Evolutionary conservation across 1,140 invertebrate species (phyloP).

Genomic region (Drosophila saltans): DNA sequence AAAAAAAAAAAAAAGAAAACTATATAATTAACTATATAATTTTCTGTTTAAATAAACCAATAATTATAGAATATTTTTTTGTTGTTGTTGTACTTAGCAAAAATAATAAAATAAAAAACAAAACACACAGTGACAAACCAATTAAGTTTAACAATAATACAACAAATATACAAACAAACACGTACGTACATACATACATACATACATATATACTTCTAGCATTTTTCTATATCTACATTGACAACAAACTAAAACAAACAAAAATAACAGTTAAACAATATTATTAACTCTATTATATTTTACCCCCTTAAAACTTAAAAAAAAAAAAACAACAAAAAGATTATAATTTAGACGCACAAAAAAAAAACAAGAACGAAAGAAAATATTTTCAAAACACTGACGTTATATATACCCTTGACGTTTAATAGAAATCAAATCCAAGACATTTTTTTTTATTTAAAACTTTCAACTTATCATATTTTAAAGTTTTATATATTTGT

Average conservation of each 20-base stretch:
- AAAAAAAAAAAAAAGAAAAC: slow-evolving; percentile 32
- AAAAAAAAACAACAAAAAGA: not conserved
- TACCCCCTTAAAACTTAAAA: not conserved
- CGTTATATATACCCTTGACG: not conserved
- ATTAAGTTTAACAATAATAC: slow-evolving; percentile 39
- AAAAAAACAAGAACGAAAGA: no score
- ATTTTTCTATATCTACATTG: slow-evolving; percentile 4
- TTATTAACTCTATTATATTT: slow-evolving; percentile 3
- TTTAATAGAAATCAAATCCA: no score
- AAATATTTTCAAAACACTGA: not conserved
- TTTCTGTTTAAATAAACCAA: slow-evolving; percentile 9
- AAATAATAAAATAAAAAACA: slow-evolving; percentile 10
- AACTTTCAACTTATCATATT: no score
- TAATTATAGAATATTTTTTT: slow-evolving; percentile 34
- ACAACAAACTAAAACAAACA: slow-evolving; percentile 17
- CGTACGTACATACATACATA: slow-evolving; percentile 17
- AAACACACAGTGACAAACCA: slow-evolving; percentile 31
- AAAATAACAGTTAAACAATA: not conserved
- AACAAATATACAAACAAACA: slow-evolving; percentile 28
- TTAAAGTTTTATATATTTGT: no score
- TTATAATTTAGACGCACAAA: not conserved
- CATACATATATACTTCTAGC: slow-evolving; percentile 20
- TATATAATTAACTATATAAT: slow-evolving; percentile 7
- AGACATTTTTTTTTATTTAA: no score
- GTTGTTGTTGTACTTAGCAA: slow-evolving; percentile 70